Evolutionary conservation across 37 sponge, comb jelly and placozoan genomes (phyloP).

Genomic region (Crambe crambe): DNA sequence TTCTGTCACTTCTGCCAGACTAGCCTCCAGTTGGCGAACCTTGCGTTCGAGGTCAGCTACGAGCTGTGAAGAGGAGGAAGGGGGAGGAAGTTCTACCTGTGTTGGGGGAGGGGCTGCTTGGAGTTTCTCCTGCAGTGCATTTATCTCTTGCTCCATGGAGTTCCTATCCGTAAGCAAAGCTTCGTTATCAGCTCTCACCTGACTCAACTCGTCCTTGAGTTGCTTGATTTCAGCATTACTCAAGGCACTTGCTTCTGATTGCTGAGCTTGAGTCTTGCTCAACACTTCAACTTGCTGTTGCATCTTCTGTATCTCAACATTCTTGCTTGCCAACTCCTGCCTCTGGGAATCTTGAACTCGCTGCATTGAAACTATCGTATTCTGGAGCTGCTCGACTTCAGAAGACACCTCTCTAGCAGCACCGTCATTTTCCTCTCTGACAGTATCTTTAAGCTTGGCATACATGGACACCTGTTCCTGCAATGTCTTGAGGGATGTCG

Average conservation of each 20-base stretch:
- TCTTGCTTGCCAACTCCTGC: slow-evolving; percentile 46
- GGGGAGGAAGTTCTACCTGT: not conserved
- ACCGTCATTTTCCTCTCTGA: not conserved
- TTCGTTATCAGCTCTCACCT: slow-evolving; percentile 63
- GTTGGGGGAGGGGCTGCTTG: not conserved
- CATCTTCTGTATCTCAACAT: slow-evolving; percentile 40
- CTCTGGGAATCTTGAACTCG: slow-evolving; percentile 58
- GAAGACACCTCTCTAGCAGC: not conserved
- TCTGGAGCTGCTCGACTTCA: slow-evolving; percentile 40
- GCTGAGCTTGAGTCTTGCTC: not conserved
- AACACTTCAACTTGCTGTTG: slow-evolving; percentile 22
- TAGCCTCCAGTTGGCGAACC: not conserved
- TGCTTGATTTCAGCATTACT: not conserved
- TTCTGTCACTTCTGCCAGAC: slow-evolving; percentile 14
- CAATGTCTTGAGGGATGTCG: slow-evolving; percentile 3
- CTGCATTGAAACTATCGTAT: slow-evolving; percentile 42
- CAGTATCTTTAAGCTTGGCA: not conserved
- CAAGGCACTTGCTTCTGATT: not conserved
- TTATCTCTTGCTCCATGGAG: slow-evolving; percentile 42
- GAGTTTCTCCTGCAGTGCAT: slow-evolving; percentile 8
- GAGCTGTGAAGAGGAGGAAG: not conserved
- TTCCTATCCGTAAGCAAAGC: slow-evolving; percentile 68
- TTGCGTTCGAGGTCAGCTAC: slow-evolving; percentile 22
- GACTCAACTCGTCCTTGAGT: slow-evolving; percentile 33
- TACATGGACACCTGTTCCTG: slow-evolving; percentile 28